Evolutionary conservation across 2,113 vertebrate species (phyloP).

Genomic region (Phodopus roborovskii): DNA sequence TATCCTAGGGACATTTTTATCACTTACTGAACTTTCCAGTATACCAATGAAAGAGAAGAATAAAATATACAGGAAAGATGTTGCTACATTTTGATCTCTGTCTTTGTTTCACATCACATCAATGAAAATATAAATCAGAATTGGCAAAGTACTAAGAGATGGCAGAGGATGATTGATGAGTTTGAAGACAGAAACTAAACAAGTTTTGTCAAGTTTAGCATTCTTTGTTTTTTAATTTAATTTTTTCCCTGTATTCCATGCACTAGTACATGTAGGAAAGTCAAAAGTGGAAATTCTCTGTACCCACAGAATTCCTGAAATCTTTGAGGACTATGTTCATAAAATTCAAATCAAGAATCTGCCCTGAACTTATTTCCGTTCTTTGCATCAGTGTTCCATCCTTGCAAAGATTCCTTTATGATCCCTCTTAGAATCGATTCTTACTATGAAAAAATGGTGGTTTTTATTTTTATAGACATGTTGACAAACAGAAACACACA

Average conservation of each 20-base stretch:
- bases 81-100: not conserved
- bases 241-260: not conserved
- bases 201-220: not conserved
- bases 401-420: not conserved
- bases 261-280: too few species aligned
- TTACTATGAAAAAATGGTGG: not conserved
- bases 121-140: not conserved
- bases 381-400: accelerated
- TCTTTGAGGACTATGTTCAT: not conserved
- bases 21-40: not conserved
- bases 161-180: not conserved
- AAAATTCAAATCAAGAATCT: not conserved
- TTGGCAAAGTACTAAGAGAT: not conserved
- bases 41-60: not conserved
- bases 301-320: not conserved
- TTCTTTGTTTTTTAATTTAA: not conserved
- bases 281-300: not conserved
- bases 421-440: not conserved
- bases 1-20: not conserved
- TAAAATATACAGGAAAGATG: not conserved
- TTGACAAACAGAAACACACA: not conserved
- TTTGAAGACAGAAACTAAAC: not conserved
- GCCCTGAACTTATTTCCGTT: not conserved
- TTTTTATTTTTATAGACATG: not conserved
- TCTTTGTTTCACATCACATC: not conserved